A percentile compares a stretch with the other conserved stretches of the same genome.
These are phyloP conservation scores for Penaeus japonicus DNA, from an alignment of 1,140 invertebrate species.

Conservation along the genomic window DNA sequence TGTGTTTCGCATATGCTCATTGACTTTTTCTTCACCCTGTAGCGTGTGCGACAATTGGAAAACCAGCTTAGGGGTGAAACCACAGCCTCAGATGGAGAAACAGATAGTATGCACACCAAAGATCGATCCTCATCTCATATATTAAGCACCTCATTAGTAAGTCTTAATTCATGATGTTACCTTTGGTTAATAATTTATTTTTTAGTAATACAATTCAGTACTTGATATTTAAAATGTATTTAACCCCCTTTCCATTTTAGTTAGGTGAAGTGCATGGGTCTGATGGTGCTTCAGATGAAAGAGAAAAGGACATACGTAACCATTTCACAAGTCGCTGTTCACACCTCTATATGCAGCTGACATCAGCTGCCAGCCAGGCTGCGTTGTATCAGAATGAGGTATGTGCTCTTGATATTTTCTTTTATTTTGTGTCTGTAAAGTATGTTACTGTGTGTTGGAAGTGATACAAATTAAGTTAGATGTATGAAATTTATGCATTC, in stretches of 20 bases:
- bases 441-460: not conserved
- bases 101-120: constrained; percentile 4
- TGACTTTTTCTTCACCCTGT: not conserved
- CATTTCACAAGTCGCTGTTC: constrained; percentile 49
- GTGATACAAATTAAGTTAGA: not conserved
- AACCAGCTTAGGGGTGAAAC: constrained; percentile 35
- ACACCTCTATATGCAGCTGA: constrained; percentile 47
- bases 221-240: not conserved
- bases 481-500: not conserved
- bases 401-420: not conserved
- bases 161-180: not conserved
- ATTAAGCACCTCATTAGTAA: constrained; percentile 31
- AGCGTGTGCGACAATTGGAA: constrained; percentile 38
- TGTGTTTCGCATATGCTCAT: too few relatives aligned
- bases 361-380: constrained; percentile 38
- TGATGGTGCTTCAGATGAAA: constrained; percentile 34
- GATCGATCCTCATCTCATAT: constrained; percentile 17
- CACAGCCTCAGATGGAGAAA: not conserved
- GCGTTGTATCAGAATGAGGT: constrained; percentile 51
- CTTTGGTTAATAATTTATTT: not conserved
- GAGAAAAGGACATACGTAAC: constrained; percentile 48
- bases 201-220: not conserved
- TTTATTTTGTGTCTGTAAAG: not conserved
- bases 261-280: constrained; percentile 38
- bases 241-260: not conserved